phyloP scores from a whole-genome alignment of 2,113 vertebrate genomes.

The Ploceus nigricollis region DNA sequence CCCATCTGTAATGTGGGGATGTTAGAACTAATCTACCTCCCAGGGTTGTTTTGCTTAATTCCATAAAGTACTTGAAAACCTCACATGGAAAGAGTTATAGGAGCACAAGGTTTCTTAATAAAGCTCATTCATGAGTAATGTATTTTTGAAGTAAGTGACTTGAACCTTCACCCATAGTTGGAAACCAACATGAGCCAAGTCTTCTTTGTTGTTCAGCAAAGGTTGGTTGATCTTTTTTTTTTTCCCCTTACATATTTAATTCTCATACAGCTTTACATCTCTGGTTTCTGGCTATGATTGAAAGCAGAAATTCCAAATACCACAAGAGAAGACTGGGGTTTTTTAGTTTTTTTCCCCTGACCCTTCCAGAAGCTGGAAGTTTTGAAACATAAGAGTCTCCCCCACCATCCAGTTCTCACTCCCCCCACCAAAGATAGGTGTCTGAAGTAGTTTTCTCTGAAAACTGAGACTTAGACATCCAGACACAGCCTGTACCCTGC shows the following conservation, averaged over 20 bases:
- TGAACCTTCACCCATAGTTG: conserved; percentile 67
- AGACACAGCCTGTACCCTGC: accelerated
- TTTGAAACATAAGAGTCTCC: neutral
- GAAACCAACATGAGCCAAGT: conserved; percentile 52
- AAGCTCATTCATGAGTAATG: conserved; percentile 66
- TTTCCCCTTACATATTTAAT: conserved; percentile 1
- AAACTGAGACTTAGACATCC: neutral
- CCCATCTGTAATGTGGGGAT: conserved; percentile 67
- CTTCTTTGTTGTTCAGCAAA: conserved; percentile 52
- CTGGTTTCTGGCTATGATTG: conserved; percentile 60
- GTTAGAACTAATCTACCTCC: conserved; percentile 66
- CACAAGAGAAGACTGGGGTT: conserved; percentile 37
- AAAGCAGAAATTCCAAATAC: conserved; percentile 63
- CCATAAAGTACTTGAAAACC: conserved; percentile 67
- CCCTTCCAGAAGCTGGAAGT: conserved; percentile 59
- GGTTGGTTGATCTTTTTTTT: conserved; percentile 49
- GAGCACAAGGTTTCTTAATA: conserved; percentile 66
- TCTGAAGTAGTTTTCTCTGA: neutral
- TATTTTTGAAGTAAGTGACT: conserved; percentile 67
- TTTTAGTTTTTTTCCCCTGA: neutral
- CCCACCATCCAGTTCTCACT: neutral
- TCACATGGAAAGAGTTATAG: conserved; percentile 67
- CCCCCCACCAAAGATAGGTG: neutral
- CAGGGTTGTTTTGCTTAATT: conserved; percentile 67
- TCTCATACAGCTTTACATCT: conserved; percentile 44